Percentiles rank a stretch among this genome's conserved stretches.
Evolutionary conservation across 2,797 vertebrate genomes (phyloP).

Genomic region (Schizopygopsis pylzovi): DNA sequence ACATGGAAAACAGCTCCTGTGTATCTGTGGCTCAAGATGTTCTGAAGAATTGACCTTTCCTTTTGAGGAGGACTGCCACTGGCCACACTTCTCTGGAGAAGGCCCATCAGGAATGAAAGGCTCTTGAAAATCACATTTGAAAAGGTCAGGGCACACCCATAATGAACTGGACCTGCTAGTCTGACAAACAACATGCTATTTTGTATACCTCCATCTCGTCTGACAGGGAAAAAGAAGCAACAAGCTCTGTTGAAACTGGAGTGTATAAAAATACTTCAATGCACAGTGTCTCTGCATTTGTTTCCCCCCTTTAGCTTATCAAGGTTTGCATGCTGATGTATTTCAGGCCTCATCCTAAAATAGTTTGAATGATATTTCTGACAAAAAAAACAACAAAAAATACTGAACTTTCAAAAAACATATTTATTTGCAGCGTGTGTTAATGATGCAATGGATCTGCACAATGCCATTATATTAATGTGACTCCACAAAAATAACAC

Average conservation of each 20-base stretch:
- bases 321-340: not conserved
- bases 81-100: slow-evolving; percentile 42
- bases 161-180: slow-evolving; percentile 36
- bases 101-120: slow-evolving; percentile 49
- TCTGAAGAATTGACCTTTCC: slow-evolving; percentile 59
- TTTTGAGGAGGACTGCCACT: slow-evolving; percentile 44
- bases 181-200: slow-evolving; percentile 50
- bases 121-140: slow-evolving; percentile 50
- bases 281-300: not conserved
- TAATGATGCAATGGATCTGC: not conserved
- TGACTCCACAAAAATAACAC: not conserved
- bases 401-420: not conserved
- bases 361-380: not conserved
- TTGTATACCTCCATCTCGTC: slow-evolving; percentile 35
- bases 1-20: not conserved
- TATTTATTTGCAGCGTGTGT: not conserved
- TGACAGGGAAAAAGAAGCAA: not conserved
- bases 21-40: slow-evolving; percentile 35
- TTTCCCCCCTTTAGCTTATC: not conserved
- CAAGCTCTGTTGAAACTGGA: not conserved
- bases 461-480: not conserved
- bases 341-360: not conserved
- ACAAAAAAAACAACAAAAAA: not conserved
- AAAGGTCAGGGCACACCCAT: slow-evolving; percentile 56
- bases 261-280: slow-evolving; percentile 18